Conservation (phyloP, 2,797 vertebrate genomes). For the Anolis apletophallus region DNA sequence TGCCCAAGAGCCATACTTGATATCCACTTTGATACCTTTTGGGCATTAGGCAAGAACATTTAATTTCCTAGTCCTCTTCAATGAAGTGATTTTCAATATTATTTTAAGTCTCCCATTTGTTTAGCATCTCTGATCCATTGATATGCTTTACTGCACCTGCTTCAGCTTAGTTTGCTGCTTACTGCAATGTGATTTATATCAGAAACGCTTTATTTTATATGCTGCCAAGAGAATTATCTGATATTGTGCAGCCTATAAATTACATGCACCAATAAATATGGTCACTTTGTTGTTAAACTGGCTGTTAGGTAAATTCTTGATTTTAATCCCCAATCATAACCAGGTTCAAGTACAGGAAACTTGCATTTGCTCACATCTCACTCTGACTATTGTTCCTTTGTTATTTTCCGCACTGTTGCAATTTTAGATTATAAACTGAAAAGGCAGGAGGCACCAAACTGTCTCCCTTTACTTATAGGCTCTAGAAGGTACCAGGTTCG, state of each 20-base stretch:
- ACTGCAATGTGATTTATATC: not conserved
- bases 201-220: not conserved
- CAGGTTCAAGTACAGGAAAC: not conserved
- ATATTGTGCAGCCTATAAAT: not conserved
- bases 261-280: not conserved
- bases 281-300: not conserved
- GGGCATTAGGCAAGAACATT: not conserved
- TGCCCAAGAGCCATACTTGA: too few relatives aligned
- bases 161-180: not conserved
- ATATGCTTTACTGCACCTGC: not conserved
- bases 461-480: not conserved
- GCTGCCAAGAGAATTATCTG: not conserved
- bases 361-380: not conserved
- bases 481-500: not conserved
- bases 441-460: not conserved
- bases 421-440: not conserved
- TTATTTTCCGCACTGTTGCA: not conserved
- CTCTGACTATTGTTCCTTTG: not conserved
- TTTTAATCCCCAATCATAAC: not conserved
- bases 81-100: not conserved
- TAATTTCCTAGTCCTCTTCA: not conserved
- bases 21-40: not conserved
- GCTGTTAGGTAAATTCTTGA: not conserved
- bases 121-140: not conserved
- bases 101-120: not conserved